Percentiles rank a stretch among this genome's conserved stretches.
Evolutionary conservation across 2,113 vertebrate species (phyloP).

Genomic region (Taxidea taxus): DNA sequence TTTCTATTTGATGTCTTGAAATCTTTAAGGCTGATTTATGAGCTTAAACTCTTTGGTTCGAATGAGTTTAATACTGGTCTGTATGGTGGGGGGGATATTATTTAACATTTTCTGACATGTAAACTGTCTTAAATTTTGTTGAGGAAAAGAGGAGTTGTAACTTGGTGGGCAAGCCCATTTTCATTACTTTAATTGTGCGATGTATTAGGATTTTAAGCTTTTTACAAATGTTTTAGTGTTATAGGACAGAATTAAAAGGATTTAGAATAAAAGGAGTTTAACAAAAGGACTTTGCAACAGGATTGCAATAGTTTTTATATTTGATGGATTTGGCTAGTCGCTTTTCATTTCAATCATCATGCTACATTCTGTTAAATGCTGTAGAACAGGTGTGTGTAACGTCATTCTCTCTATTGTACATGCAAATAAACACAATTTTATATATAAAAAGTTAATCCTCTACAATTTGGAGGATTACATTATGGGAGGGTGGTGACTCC

Average conservation of each 20-base stretch:
- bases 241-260: constrained; percentile 90
- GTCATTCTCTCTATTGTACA: constrained; percentile 77
- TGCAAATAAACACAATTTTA: constrained; percentile 83
- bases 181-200: constrained; percentile 92
- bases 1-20: constrained; percentile 64
- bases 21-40: constrained; percentile 57
- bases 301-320: constrained; percentile 88
- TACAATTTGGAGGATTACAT: constrained; percentile 85
- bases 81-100: constrained; percentile 32
- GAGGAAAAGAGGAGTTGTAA: constrained; percentile 80
- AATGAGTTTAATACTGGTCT: constrained; percentile 47
- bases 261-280: constrained; percentile 89
- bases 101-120: constrained; percentile 61
- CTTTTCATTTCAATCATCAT: constrained; percentile 84
- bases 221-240: constrained; percentile 88
- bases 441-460: constrained; percentile 86
- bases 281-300: constrained; percentile 87
- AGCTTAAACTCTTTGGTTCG: constrained; percentile 47
- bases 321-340: constrained; percentile 85
- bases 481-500: constrained; percentile 75
- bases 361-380: constrained; percentile 82
- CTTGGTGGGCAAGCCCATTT: constrained; percentile 83
- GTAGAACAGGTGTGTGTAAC: constrained; percentile 85
- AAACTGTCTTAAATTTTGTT: constrained; percentile 71
- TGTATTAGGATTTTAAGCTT: constrained; percentile 90